Evolutionary conservation across 2,113 vertebrate genomes (phyloP), one percentile per base, ranked within the genome.

Genomic region (Lagenorhynchus albirostris): DNA sequence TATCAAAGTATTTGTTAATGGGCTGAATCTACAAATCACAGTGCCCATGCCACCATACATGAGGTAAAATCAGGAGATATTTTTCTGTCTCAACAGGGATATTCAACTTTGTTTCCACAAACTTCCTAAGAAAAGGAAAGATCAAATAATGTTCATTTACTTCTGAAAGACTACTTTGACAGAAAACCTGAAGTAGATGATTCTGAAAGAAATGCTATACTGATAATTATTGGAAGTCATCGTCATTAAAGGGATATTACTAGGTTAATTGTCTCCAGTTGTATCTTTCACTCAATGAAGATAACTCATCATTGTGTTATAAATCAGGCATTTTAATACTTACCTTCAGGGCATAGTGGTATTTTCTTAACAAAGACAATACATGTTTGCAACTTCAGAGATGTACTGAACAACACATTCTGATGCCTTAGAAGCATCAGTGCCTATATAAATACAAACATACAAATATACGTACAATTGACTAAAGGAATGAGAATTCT

Each of bases 1-100:
- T 95, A 95, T 97, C 50, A 97, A 93, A 38, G 63, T 94, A 91
- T 87, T 95, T 96, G 71, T n/a, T 89, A 96, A 5, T 74, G 60
- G 73, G 38, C 55, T 95, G 84, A 95, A 84, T 53, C 10, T 68
- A 83, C 41, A 96, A 97, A 86, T 91, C 50, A 94, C 93, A 25
- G 17, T 88, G 50, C 21, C 29, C 15, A 4, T 76, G 20, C 3
- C n/a, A 23, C 20, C 6, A 5, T 44, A 15, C 0, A 1, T n/a
- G 41, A 79, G 25, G 31, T 36, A 60, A 23, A 89, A 29, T 76
- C 38, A 84, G 21, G 44, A 82, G 8, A 13, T 31, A 5, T 47
- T 97, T 94, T 73, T 44, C 65, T 14, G 38, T 89, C 3, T 53
- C 84, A 79, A 85, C 18, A 63, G 14, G 41, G 23, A 41, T 63